Base-by-base conservation (phyloP, 2,797 vertebrate genomes). In the Harpagifer antarcticus region DNA sequence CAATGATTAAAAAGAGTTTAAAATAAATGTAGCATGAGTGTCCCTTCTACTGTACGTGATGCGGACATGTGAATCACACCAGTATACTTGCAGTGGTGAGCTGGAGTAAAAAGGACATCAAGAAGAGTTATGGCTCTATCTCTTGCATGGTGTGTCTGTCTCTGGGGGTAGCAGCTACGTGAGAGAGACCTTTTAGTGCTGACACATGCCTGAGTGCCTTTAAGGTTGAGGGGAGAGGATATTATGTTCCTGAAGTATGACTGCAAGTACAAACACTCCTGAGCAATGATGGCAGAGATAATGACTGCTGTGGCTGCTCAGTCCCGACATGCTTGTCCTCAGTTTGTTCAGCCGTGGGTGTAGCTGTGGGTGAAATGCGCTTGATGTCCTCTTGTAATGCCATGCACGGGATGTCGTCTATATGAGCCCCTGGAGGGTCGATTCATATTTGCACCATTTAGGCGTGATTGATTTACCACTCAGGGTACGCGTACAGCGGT, bases 391-490 rank as follows among this genome's bases (percentile, higher is more conserved):
- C 56, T 86, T 78, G 54, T 16, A 63, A 87, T 85, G 89, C 72
- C 20, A 63, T 47, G 65, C 86, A 79, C 56, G 57, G 42, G 23
- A 76, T 55, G 70, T 48, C 49, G 42, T 81, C 85, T 79, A 61
- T 49, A 80, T 48, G 76, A 85, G 79, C 77, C 87, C 84, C 85
- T 55, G 0, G 45, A 68, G 88, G 79, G 84, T 89, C 76, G 63
- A 91, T 90, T 89, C 80, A 86, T 90, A 90, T 93, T 91, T 90
- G 70, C 79, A 83, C 83, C 90, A 89, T 93, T 93, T 91, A 91
- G 83, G 62, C 74, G 70, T 83, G 91, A 94, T 94, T 90, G 90
- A 94, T 93, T 88, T 58, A 72, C 74, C 68, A 67, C 86, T 87
- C 80, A 55, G 76, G 81, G 62, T 61, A 37, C 7, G 78, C 88